Percentiles rank a stretch among this genome's conserved stretches.
Evolutionary conservation across 1,140 invertebrate species (phyloP).

Genomic region (Zaprionus capensis): DNA sequence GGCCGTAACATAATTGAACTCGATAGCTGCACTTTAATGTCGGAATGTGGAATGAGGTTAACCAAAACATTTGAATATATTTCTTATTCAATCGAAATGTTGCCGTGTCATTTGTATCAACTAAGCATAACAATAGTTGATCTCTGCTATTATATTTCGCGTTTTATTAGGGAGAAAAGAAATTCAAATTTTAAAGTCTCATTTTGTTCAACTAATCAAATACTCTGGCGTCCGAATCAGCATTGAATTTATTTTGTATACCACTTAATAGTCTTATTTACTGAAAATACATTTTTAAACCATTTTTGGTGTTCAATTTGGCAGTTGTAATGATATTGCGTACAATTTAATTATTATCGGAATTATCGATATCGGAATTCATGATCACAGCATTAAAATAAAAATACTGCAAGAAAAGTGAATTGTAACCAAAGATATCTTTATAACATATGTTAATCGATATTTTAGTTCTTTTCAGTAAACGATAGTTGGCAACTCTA

Average conservation of each 20-base stretch:
- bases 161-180: not conserved
- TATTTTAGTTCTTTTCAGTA: not conserved
- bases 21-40: not conserved
- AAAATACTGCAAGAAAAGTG: not conserved
- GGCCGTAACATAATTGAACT: conserved; percentile 34
- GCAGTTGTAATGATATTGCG: not conserved
- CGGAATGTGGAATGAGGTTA: not conserved
- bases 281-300: not conserved
- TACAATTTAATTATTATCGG: not conserved
- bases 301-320: not conserved
- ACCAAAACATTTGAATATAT: not conserved
- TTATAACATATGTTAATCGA: not conserved
- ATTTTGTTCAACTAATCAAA: not conserved
- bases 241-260: not conserved
- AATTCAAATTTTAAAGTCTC: no score
- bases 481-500: conserved; percentile 8
- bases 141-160: not conserved
- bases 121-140: not conserved
- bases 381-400: not conserved
- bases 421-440: not conserved
- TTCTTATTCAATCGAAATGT: not conserved
- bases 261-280: not conserved
- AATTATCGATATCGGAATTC: not conserved
- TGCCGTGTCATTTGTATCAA: not conserved
- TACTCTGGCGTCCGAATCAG: not conserved